phyloP scores from a whole-genome alignment of 2,797 vertebrate genomes.

The Platyrinchus mystaceus region DNA sequence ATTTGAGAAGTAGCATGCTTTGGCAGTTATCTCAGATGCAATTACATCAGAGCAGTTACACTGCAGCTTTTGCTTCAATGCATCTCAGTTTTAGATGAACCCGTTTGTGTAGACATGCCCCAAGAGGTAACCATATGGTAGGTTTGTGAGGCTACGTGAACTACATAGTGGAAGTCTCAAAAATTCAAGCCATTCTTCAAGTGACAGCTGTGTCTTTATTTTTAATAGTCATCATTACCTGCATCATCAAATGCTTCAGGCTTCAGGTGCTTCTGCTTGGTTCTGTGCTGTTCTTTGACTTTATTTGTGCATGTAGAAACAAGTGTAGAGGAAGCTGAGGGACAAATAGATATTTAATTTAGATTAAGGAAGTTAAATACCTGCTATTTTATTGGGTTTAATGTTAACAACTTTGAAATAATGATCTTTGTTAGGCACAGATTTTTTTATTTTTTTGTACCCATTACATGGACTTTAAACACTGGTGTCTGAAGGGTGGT shows the following conservation, averaged over 20 bases:
- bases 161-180: background rate
- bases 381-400: background rate
- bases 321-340: background rate
- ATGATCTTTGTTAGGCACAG: background rate
- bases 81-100: slow-evolving; percentile 26
- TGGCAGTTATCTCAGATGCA: slow-evolving; percentile 40
- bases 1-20: slow-evolving; percentile 28
- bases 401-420: background rate
- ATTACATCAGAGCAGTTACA: slow-evolving; percentile 50
- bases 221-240: slow-evolving; percentile 18
- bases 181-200: slow-evolving; percentile 1
- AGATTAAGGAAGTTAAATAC: background rate
- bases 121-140: slow-evolving; percentile 58
- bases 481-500: background rate
- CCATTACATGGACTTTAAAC: background rate
- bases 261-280: background rate
- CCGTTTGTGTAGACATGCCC: slow-evolving; percentile 37
- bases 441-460: background rate
- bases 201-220: slow-evolving; percentile 35
- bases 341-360: background rate
- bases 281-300: background rate
- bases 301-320: background rate
- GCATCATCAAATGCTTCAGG: background rate
- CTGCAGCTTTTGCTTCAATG: slow-evolving; percentile 46
- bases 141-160: slow-evolving; percentile 2